These are phyloP conservation scores for Phyllostomus discolor DNA, from an alignment of 2,113 vertebrate genomes.

Conservation along the genomic window DNA sequence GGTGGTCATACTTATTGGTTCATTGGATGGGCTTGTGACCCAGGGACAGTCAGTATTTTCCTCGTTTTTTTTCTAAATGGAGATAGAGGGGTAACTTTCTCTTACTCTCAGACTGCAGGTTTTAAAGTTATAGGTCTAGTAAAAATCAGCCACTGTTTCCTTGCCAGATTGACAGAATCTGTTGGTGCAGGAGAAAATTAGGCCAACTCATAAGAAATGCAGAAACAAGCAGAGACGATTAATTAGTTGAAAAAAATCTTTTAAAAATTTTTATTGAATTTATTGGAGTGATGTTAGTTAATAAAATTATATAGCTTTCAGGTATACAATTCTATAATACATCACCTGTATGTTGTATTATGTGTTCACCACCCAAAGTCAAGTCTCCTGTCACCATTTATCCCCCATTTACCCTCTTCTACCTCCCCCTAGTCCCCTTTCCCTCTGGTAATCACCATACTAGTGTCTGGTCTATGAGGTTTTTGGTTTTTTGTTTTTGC, in stretches of 20 bases:
- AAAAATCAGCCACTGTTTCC: not conserved
- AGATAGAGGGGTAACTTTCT: not conserved
- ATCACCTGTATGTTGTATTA: no score
- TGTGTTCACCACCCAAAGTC: no score
- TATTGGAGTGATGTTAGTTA: no score
- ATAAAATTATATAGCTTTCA: no score
- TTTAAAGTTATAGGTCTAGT: not conserved
- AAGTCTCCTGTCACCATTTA: no score
- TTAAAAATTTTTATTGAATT: no score
- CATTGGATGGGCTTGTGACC: not conserved
- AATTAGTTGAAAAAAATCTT: not conserved
- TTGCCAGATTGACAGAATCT: not conserved
- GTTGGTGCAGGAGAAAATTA: not conserved
- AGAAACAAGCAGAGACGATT: not conserved
- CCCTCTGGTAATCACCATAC: no score
- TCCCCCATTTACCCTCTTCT: no score
- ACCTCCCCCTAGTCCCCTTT: no score
- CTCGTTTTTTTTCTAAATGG: not conserved
- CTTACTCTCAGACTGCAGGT: not conserved
- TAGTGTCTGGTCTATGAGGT: no score
- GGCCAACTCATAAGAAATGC: not conserved
- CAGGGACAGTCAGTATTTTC: not conserved
- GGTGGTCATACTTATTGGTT: not conserved
- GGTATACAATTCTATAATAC: no score
- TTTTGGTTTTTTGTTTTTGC: no score